phyloP scores from a whole-genome alignment of 2,888 invertebrate species.

The Pilophorus perplexus region DNA sequence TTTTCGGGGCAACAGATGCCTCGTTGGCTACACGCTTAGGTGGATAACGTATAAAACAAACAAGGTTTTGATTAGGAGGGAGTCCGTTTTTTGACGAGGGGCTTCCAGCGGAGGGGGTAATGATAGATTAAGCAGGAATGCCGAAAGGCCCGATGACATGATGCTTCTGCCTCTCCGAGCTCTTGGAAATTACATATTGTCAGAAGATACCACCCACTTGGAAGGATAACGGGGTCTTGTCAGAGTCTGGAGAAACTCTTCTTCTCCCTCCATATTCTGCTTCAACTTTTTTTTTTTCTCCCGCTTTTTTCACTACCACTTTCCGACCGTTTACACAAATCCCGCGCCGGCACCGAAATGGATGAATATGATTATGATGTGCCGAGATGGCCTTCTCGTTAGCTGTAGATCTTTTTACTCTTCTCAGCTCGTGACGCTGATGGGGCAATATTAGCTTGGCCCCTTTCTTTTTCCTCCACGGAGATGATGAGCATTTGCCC shows the following conservation, averaged over 20 bases:
- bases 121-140: conserved; percentile 42
- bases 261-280: neutral
- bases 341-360: conserved; percentile 9
- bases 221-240: conserved; percentile 35
- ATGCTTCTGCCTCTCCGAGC: conserved; percentile 26
- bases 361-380: conserved; percentile 16
- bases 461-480: no score
- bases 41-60: conserved; percentile 30
- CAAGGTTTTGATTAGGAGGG: conserved; percentile 36
- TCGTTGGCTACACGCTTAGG: conserved; percentile 28
- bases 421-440: conserved; percentile 10
- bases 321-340: conserved; percentile 19
- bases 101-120: conserved; percentile 33
- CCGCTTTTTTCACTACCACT: conserved; percentile 2
- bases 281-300: neutral
- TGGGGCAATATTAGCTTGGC: neutral
- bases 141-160: conserved; percentile 40
- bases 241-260: neutral
- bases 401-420: neutral
- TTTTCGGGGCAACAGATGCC: conserved; percentile 22
- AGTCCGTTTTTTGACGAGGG: conserved; percentile 1
- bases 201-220: conserved; percentile 43
- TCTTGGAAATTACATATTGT: conserved; percentile 43
- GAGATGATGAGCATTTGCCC: no score
- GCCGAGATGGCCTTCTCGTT: conserved; percentile 4